These are phyloP conservation scores for Cylindroiulus punctatus DNA, from an alignment of 2,888 invertebrate genomes.

Conservation along the genomic window DNA sequence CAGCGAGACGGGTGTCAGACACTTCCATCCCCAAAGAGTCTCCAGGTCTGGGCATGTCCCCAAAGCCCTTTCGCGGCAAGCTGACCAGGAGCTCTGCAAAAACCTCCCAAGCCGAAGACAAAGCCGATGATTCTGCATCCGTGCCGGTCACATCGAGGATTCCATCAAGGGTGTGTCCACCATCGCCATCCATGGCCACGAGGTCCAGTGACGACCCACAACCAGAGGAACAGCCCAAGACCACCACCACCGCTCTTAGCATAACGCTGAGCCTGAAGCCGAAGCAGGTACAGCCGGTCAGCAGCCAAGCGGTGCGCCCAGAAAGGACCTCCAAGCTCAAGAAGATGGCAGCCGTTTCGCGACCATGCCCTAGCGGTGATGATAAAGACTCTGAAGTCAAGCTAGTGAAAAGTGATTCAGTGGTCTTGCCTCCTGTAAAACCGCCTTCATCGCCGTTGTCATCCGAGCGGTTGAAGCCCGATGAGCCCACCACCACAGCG, in stretches of 20 bases:
- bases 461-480: background rate
- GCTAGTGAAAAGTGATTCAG: background rate
- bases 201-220: background rate
- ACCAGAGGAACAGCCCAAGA: background rate
- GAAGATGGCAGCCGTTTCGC: slow-evolving; percentile 22
- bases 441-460: background rate
- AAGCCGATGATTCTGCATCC: background rate
- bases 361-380: background rate
- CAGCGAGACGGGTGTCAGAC: slow-evolving; percentile 53
- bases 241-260: background rate
- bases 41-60: background rate
- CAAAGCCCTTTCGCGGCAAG: background rate
- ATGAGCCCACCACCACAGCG: slow-evolving; percentile 10
- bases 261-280: slow-evolving; percentile 46
- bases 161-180: slow-evolving; percentile 49
- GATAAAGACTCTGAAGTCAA: background rate
- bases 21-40: slow-evolving; percentile 52
- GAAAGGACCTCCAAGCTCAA: slow-evolving; percentile 43
- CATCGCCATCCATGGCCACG: background rate
- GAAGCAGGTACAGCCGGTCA: background rate
- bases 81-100: background rate
- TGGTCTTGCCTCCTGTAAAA: background rate
- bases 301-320: background rate
- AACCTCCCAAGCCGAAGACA: background rate
- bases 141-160: background rate